phyloP scores from a whole-genome alignment of 2,113 vertebrate species.

The Xiphias gladius region DNA sequence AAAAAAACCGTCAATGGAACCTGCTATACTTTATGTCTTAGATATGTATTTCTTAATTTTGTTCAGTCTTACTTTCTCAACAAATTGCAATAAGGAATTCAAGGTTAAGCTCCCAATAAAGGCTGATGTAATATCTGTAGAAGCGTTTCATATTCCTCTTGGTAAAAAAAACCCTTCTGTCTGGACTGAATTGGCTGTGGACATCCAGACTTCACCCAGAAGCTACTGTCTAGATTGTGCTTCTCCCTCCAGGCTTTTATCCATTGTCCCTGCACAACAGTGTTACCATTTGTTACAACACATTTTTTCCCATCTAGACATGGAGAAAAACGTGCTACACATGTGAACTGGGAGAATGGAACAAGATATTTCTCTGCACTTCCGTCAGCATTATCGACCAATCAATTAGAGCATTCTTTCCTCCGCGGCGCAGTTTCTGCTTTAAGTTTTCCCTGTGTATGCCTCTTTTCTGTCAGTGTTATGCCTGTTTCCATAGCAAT shows the following conservation, averaged over 20 bases:
- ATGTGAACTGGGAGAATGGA: constrained; percentile 39
- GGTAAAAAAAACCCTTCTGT: constrained; percentile 21
- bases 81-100: neutral
- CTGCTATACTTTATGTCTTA: neutral
- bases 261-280: constrained; percentile 11
- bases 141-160: constrained; percentile 20
- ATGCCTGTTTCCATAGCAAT: constrained; percentile 86
- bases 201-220: constrained; percentile 25
- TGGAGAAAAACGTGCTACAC: constrained; percentile 15
- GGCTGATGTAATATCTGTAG: neutral
- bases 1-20: neutral
- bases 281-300: constrained; percentile 43
- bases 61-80: constrained; percentile 1
- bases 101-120: neutral
- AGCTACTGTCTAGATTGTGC: constrained; percentile 6
- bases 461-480: constrained; percentile 71
- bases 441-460: constrained; percentile 44
- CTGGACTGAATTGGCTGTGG: constrained; percentile 16
- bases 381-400: constrained; percentile 13
- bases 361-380: constrained; percentile 19
- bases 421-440: constrained; percentile 12
- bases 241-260: constrained; percentile 30
- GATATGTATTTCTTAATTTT: neutral
- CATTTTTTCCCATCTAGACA: constrained; percentile 9
- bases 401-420: constrained; percentile 61